Percentiles rank a stretch among this genome's conserved stretches.
Conservation (phyloP, 2,113 vertebrate genomes). For the Gavialis gangeticus region DNA sequence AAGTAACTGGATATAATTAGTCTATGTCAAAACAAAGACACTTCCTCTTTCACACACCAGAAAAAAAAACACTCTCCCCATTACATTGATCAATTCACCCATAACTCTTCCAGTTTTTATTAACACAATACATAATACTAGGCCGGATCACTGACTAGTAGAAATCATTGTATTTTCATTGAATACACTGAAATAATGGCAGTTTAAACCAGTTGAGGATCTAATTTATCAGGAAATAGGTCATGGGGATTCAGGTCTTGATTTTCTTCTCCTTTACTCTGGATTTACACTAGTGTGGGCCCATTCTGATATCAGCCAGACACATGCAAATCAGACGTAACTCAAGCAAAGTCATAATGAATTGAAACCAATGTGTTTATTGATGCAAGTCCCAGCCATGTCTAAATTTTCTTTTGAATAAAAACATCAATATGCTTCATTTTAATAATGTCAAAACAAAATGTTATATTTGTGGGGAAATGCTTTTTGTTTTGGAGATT, state of each 20-base stretch:
- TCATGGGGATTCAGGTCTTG: not conserved
- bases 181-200: not conserved
- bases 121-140: not conserved
- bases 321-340: not conserved
- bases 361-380: not conserved
- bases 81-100: not conserved
- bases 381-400: not conserved
- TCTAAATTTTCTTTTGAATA: not conserved
- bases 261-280: not conserved
- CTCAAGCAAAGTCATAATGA: not conserved
- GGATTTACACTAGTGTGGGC: not conserved
- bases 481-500: too few relatives aligned
- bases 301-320: not conserved
- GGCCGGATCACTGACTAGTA: not conserved
- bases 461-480: too few relatives aligned
- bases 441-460: too few relatives aligned
- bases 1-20: not conserved
- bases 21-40: not conserved
- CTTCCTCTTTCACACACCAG: accelerated
- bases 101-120: not conserved
- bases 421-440: not conserved
- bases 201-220: not conserved
- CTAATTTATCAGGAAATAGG: not conserved
- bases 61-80: not conserved
- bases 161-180: not conserved